These are phyloP conservation scores for Diabrotica balteata DNA, from an alignment of 2,888 invertebrate genomes.

Conservation along the genomic window DNA sequence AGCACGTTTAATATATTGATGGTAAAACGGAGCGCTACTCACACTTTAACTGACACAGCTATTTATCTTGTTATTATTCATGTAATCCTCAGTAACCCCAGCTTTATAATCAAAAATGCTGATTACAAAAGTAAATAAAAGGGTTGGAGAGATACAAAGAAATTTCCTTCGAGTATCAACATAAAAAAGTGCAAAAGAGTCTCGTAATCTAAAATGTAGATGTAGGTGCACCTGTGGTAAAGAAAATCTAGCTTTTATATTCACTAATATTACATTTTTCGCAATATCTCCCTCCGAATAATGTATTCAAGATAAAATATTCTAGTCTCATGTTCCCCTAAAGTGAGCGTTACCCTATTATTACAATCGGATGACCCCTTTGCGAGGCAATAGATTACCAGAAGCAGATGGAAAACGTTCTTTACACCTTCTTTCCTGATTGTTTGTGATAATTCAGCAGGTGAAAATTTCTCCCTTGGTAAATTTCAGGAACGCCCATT, in stretches of 20 bases:
- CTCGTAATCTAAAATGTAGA: conserved; percentile 53
- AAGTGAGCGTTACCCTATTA: conserved; percentile 56
- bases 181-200: neutral
- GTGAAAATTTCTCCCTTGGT: conserved; percentile 34
- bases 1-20: too few relatives aligned
- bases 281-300: conserved; percentile 49
- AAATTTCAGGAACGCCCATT: conserved; percentile 26
- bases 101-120: conserved; percentile 18
- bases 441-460: conserved; percentile 28
- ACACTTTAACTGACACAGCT: neutral
- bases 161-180: conserved; percentile 1
- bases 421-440: conserved; percentile 37
- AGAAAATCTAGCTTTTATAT: conserved; percentile 45
- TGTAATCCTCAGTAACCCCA: conserved; percentile 10
- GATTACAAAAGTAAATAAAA: conserved; percentile 14
- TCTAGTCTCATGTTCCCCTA: conserved; percentile 57
- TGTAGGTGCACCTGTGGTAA: conserved; percentile 49
- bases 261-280: conserved; percentile 54
- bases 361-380: conserved; percentile 58
- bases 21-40: neutral
- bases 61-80: conserved; percentile 10
- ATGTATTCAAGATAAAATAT: conserved; percentile 58
- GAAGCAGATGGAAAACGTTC: conserved; percentile 35
- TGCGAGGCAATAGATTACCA: conserved; percentile 49
- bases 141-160: conserved; percentile 5